Evolutionary conservation across 1,140 invertebrate species (phyloP).

Genomic region (Zaprionus camerounensis): DNA sequence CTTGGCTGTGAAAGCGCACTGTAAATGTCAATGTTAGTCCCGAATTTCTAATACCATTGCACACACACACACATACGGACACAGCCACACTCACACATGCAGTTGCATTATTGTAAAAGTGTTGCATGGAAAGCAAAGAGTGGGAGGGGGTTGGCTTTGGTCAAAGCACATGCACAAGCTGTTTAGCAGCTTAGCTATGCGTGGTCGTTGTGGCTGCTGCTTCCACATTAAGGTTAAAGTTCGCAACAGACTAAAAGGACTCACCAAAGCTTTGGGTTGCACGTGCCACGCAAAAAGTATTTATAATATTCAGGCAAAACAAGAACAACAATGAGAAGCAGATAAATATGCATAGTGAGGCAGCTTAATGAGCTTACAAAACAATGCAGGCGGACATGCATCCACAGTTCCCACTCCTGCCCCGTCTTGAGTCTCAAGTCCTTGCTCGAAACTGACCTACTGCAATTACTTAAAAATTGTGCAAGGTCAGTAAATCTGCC

Average conservation of each 20-base stretch:
- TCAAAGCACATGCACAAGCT: constrained; percentile 48
- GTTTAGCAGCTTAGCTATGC: constrained; percentile 59
- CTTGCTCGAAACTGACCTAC: not conserved
- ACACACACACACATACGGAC: not conserved
- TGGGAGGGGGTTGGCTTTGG: not conserved
- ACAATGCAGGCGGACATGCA: not conserved
- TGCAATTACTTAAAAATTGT: constrained; percentile 2
- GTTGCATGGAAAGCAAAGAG: not conserved
- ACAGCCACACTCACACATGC: constrained; percentile 18
- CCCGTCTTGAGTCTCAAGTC: not conserved
- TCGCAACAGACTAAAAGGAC: constrained; percentile 35
- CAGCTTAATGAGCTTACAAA: constrained; percentile 3
- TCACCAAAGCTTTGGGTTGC: constrained; percentile 22
- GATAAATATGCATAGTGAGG: constrained; percentile 16
- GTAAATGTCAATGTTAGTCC: constrained; percentile 65
- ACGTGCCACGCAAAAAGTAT: constrained; percentile 56
- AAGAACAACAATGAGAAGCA: not conserved
- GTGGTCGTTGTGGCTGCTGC: constrained; percentile 1
- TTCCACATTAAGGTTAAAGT: constrained; percentile 62
- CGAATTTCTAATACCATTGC: constrained; percentile 66
- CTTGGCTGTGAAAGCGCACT: constrained; percentile 37
- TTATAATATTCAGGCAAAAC: constrained; percentile 33
- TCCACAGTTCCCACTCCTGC: not conserved
- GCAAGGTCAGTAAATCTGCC: not conserved
- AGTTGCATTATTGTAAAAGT: constrained; percentile 62